Conservation (phyloP, 2,113 vertebrate species). For the Ginglymostoma cirratum region DNA sequence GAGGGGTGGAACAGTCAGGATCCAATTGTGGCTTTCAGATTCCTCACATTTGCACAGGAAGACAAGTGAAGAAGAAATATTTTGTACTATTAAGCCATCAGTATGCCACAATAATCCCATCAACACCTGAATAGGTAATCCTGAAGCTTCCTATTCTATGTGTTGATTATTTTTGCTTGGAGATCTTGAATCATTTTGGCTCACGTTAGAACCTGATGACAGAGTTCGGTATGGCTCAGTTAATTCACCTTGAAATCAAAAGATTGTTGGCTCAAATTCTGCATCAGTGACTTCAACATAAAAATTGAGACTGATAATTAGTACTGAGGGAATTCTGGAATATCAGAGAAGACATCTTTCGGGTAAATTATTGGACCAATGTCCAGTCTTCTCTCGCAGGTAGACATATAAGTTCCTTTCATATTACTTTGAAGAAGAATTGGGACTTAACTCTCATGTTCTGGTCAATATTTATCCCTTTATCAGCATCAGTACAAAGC, state of each 20-base stretch:
- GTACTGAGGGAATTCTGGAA: neutral
- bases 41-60: neutral
- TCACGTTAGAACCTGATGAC: neutral
- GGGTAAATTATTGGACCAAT: neutral
- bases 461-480: neutral
- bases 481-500: neutral
- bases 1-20: neutral
- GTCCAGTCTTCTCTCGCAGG: neutral
- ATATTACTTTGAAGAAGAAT: neutral
- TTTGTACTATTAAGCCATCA: neutral
- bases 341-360: neutral
- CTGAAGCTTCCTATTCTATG: neutral
- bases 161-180: neutral
- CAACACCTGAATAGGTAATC: neutral
- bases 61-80: neutral
- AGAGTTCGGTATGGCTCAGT: neutral
- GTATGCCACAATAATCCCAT: neutral
- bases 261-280: neutral
- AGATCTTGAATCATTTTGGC: neutral
- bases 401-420: neutral
- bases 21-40: neutral
- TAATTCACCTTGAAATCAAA: neutral
- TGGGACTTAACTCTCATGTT: neutral
- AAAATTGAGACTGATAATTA: neutral
- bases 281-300: neutral